Percentiles rank a stretch among this genome's conserved stretches.
phyloP scores from a whole-genome alignment of 2,888 invertebrate genomes.

The Stenchaetothrips biformis region DNA sequence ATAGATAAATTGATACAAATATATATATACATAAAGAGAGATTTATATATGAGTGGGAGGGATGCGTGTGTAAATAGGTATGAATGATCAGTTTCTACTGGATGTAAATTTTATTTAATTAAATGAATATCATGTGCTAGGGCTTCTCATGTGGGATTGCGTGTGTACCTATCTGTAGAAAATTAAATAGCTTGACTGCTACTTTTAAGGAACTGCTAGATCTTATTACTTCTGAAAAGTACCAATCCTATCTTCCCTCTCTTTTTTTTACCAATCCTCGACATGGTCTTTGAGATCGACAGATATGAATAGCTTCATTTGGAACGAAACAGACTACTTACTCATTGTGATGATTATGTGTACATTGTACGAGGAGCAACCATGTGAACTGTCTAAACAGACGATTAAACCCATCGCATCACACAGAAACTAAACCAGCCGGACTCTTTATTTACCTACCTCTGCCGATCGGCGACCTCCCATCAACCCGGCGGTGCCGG shows the following conservation, averaged over 20 bases:
- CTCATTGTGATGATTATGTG: too few relatives aligned
- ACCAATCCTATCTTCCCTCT: background rate
- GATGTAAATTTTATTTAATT: conserved; percentile 3
- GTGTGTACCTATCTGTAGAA: background rate
- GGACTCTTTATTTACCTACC: too few relatives aligned
- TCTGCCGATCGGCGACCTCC: too few relatives aligned
- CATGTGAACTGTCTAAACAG: too few relatives aligned
- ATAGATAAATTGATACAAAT: background rate
- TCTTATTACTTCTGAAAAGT: background rate
- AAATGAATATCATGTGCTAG: background rate
- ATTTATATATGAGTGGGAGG: background rate
- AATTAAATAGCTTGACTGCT: background rate
- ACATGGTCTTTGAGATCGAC: background rate
- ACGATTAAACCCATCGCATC: too few relatives aligned
- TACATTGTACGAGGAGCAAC: too few relatives aligned
- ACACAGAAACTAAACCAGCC: too few relatives aligned
- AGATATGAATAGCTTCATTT: too few relatives aligned
- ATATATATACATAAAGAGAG: background rate
- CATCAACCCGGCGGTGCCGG: too few relatives aligned
- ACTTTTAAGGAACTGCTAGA: background rate
- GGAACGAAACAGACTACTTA: too few relatives aligned
- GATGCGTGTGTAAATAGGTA: background rate
- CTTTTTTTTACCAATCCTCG: background rate
- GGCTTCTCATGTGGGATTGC: background rate
- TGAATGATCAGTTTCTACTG: background rate